phyloP scores from a whole-genome alignment of 92 coral and sea anemone species.

The Parazoanthus darwini region DNA sequence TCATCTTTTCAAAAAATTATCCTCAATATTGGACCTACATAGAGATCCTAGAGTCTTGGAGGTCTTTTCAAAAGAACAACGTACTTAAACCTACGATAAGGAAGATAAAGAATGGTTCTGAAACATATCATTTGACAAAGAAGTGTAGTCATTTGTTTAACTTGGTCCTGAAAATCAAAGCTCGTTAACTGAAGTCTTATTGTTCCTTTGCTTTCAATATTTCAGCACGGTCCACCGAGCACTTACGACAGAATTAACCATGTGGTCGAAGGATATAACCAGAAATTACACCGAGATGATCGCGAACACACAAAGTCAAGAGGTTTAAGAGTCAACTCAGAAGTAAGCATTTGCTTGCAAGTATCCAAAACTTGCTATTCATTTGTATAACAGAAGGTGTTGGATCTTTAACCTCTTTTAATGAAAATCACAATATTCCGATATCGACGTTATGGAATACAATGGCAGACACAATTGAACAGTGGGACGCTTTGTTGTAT shows the following conservation, averaged over 20 bases:
- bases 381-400: neutral
- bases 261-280: slow-evolving; percentile 88
- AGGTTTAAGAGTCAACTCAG: slow-evolving; percentile 84
- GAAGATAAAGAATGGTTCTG: neutral
- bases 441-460: neutral
- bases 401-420: neutral
- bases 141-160: neutral
- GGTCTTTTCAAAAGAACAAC: too few species aligned
- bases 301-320: slow-evolving; percentile 95
- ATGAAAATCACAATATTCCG: slow-evolving; percentile 20
- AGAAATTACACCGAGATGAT: slow-evolving; percentile 94
- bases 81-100: too few species aligned
- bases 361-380: neutral
- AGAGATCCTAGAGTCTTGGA: too few species aligned
- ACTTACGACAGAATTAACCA: slow-evolving; percentile 92
- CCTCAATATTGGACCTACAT: too few species aligned
- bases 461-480: slow-evolving; percentile 1
- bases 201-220: slow-evolving; percentile 10
- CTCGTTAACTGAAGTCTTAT: neutral
- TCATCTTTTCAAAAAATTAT: too few species aligned
- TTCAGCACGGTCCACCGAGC: slow-evolving; percentile 79
- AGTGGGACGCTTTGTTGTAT: slow-evolving; percentile 16
- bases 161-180: neutral
- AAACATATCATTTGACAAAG: neutral
- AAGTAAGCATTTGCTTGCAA: slow-evolving; percentile 53